phyloP scores from a whole-genome alignment of 2,797 vertebrate species.

The Danio jaintianensis region DNA sequence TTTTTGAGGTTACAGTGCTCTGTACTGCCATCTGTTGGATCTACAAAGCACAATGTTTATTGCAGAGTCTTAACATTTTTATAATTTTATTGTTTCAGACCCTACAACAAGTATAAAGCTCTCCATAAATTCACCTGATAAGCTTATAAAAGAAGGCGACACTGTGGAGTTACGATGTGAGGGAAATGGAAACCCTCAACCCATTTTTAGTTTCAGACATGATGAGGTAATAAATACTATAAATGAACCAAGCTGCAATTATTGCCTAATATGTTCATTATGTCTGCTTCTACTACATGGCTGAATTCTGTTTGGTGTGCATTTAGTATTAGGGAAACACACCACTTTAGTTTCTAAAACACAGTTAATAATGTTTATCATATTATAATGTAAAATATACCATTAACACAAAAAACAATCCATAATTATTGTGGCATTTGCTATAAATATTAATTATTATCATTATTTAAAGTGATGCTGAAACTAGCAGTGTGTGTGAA shows the following conservation, averaged over 20 bases:
- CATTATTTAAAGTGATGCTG: too few relatives aligned
- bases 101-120: constrained; percentile 76
- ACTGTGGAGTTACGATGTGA: constrained; percentile 81
- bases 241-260: background rate
- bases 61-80: constrained; percentile 1
- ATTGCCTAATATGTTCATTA: background rate
- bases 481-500: too few relatives aligned
- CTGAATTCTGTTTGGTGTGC: too few relatives aligned
- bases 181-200: constrained; percentile 80
- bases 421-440: too few relatives aligned
- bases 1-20: background rate
- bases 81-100: constrained; percentile 74
- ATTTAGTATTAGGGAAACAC: too few relatives aligned
- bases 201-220: constrained; percentile 64
- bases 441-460: too few relatives aligned
- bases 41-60: background rate
- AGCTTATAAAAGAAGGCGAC: constrained; percentile 88
- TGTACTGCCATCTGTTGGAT: constrained; percentile 25
- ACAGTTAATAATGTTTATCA: too few relatives aligned
- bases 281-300: background rate
- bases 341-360: too few relatives aligned
- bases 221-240: constrained; percentile 61
- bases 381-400: too few relatives aligned
- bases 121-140: constrained; percentile 69
- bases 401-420: too few relatives aligned